A percentile compares a stretch with the other conserved stretches of the same genome.
These are phyloP conservation scores for Dallia pectoralis DNA, from an alignment of 2,797 vertebrate genomes.

Conservation along the genomic window DNA sequence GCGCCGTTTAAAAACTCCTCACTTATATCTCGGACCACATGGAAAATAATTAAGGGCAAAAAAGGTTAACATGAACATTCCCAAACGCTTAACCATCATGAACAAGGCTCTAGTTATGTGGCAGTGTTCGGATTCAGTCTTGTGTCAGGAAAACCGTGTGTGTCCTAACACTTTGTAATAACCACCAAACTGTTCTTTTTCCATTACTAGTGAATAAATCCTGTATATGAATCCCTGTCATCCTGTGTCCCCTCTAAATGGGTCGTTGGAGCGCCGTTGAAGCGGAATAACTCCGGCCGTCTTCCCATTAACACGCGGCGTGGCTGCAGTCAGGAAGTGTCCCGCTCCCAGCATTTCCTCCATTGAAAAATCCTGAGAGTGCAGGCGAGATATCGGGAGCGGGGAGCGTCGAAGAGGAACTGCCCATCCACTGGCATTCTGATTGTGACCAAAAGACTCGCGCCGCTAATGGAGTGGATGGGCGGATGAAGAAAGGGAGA, in stretches of 20 bases:
- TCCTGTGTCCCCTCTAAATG: not conserved
- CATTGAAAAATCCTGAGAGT: slow-evolving; percentile 41
- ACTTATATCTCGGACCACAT: too few relatives aligned
- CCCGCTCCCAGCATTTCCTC: slow-evolving; percentile 49
- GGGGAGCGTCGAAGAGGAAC: slow-evolving; percentile 49
- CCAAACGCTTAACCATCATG: too few relatives aligned
- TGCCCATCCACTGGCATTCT: slow-evolving; percentile 41
- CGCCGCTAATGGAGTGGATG: slow-evolving; percentile 9
- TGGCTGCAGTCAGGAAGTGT: slow-evolving; percentile 49
- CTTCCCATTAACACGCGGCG: not conserved
- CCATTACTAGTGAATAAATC: too few relatives aligned
- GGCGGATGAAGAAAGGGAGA: not conserved
- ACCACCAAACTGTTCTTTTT: too few relatives aligned
- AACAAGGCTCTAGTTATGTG: too few relatives aligned
- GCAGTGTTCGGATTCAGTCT: too few relatives aligned
- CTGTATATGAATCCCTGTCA: not conserved
- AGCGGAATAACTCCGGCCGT: slow-evolving; percentile 1
- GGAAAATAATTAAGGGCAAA: too few relatives aligned
- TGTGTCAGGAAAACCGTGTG: too few relatives aligned
- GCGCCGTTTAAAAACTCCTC: too few relatives aligned
- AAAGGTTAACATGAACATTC: too few relatives aligned
- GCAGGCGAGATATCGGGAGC: slow-evolving; percentile 28
- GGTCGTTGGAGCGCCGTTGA: slow-evolving; percentile 37
- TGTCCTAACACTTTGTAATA: too few relatives aligned
- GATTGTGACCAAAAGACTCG: slow-evolving; percentile 27